Evolutionary conservation across 1,140 invertebrate species (phyloP).

Genomic region (Eciton burchellii): DNA sequence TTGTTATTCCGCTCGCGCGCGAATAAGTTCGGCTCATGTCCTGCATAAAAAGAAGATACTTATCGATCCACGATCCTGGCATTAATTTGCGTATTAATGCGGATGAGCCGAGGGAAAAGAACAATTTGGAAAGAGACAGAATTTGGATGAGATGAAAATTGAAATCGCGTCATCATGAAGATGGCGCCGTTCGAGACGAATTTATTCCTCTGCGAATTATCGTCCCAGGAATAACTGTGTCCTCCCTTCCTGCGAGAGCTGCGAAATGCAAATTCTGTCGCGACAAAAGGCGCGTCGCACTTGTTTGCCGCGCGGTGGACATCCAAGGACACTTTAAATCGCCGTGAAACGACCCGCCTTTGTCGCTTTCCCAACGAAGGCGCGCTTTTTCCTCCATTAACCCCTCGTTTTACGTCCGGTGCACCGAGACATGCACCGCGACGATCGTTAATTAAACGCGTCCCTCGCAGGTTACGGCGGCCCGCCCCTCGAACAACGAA

Average conservation of each 20-base stretch:
- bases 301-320: background rate
- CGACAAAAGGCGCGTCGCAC: too few species aligned
- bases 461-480: slow-evolving; percentile 33
- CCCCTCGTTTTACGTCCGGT: slow-evolving; percentile 14
- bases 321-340: background rate
- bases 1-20: slow-evolving; percentile 42
- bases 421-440: background rate
- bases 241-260: too few species aligned
- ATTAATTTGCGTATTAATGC: background rate
- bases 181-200: too few species aligned
- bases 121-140: too few species aligned
- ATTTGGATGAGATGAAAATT: background rate
- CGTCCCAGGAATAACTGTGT: background rate
- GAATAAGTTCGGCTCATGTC: slow-evolving; percentile 33
- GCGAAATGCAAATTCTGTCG: too few species aligned
- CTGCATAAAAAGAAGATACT: slow-evolving; percentile 27
- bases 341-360: background rate
- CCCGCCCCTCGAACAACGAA: background rate
- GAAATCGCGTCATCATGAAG: background rate
- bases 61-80: background rate
- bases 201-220: background rate
- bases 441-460: slow-evolving; percentile 31
- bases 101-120: background rate
- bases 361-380: background rate
- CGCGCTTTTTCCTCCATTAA: background rate